Evolutionary conservation across 64 coral and sea anemone species (phyloP).

Genomic region (Dendronephthya gigantea): DNA sequence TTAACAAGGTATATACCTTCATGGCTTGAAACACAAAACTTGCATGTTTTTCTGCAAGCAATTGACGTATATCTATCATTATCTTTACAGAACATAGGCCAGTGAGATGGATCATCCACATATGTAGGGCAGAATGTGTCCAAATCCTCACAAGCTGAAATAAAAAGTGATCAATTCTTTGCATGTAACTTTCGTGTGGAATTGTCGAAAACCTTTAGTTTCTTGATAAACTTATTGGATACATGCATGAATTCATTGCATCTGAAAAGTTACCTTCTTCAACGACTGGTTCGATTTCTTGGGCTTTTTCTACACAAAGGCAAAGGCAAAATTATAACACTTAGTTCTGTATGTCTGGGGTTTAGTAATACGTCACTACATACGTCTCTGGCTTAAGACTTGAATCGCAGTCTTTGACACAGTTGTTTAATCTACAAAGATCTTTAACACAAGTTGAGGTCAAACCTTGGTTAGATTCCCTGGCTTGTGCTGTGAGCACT

Average conservation of each 20-base stretch:
- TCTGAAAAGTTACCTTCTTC: not conserved
- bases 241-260: no score
- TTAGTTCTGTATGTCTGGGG: no score
- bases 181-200: no score
- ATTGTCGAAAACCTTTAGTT: no score
- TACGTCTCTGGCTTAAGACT: no score
- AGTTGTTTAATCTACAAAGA: no score
- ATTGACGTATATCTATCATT: not conserved
- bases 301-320: not conserved
- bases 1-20: not conserved
- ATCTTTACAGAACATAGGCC: not conserved
- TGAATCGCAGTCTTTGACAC: no score
- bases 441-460: not conserved
- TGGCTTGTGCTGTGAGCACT: not conserved
- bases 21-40: not conserved
- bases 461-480: not conserved
- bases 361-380: no score
- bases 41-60: constrained; percentile 17
- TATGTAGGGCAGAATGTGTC: not conserved
- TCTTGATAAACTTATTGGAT: not conserved
- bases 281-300: not conserved
- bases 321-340: no score
- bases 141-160: not conserved
- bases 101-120: not conserved
- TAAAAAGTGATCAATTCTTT: not conserved